These are phyloP conservation scores for Ataeniobius toweri DNA, from an alignment of 2,797 vertebrate genomes.

Conservation along the genomic window DNA sequence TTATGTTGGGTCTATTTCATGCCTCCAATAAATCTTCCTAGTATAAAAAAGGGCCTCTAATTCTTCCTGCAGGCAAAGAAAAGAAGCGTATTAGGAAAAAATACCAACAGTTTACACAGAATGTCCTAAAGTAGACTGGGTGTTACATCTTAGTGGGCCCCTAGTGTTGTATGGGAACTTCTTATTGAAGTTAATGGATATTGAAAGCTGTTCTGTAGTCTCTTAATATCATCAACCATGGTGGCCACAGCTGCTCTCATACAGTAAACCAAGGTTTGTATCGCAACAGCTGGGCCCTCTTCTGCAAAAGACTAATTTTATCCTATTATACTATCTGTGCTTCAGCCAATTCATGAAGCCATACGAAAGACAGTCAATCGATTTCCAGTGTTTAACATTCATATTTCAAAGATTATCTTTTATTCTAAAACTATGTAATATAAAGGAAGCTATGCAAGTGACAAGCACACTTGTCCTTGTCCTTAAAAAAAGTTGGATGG, in stretches of 20 bases:
- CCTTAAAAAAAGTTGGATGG: slow-evolving; percentile 40
- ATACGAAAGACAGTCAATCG: slow-evolving; percentile 34
- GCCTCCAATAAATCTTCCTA: slow-evolving; percentile 14
- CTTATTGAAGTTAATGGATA: slow-evolving; percentile 44
- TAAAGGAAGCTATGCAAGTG: slow-evolving; percentile 23
- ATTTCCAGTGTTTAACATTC: slow-evolving; percentile 39
- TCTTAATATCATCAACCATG: slow-evolving; percentile 34
- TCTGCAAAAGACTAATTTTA: slow-evolving; percentile 59
- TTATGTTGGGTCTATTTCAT: slow-evolving; percentile 23
- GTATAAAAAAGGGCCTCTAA: not conserved
- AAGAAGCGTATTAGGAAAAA: not conserved
- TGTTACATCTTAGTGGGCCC: not conserved
- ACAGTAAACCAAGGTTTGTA: slow-evolving; percentile 55
- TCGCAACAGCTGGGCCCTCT: slow-evolving; percentile 67
- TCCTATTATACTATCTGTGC: slow-evolving; percentile 41
- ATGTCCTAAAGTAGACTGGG: not conserved
- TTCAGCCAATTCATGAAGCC: slow-evolving; percentile 39
- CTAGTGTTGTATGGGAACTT: not conserved
- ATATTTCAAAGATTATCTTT: not conserved
- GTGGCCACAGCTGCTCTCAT: slow-evolving; percentile 63
- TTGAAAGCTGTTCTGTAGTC: slow-evolving; percentile 37
- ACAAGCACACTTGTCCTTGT: slow-evolving; percentile 39
- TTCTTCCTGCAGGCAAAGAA: not conserved
- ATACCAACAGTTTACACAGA: slow-evolving; percentile 18
- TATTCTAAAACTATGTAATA: slow-evolving; percentile 2